phyloP scores from a whole-genome alignment of 2,797 vertebrate species.

The Bothrops alternatus region DNA sequence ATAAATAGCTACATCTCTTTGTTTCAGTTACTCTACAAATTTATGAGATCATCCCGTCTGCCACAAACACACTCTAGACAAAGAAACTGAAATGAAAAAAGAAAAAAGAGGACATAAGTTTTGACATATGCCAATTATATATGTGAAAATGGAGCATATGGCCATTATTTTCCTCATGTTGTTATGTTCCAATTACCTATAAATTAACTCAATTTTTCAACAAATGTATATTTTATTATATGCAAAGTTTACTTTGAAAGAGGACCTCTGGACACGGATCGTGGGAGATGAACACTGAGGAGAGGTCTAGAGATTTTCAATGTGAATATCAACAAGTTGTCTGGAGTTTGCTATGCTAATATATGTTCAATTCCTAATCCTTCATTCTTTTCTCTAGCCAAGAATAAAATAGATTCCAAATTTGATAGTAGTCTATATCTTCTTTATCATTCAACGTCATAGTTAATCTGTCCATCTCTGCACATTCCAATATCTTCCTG shows the following conservation, averaged over 20 bases:
- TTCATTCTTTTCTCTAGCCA: too few relatives aligned
- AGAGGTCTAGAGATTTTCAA: background rate
- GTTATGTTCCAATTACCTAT: background rate
- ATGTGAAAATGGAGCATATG: background rate
- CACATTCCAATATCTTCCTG: too few relatives aligned
- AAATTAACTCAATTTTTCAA: background rate
- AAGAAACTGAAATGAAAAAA: background rate
- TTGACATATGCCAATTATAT: background rate
- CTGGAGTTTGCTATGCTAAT: too few relatives aligned
- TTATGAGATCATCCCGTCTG: background rate
- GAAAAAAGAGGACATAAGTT: background rate
- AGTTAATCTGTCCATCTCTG: too few relatives aligned
- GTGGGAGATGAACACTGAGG: background rate
- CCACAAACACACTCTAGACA: background rate
- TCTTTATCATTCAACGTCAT: too few relatives aligned
- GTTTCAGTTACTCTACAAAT: background rate
- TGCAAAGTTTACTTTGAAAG: background rate
- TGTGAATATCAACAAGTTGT: background rate
- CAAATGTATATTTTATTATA: background rate
- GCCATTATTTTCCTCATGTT: background rate
- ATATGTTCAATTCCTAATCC: too few relatives aligned
- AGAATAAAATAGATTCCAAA: too few relatives aligned
- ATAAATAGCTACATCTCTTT: background rate
- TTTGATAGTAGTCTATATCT: too few relatives aligned
- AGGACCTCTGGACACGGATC: background rate